A percentile compares a stretch with the other conserved stretches of the same genome.
Evolutionary conservation across 2,113 vertebrate genomes (phyloP).

Genomic region (Pipa parva): DNA sequence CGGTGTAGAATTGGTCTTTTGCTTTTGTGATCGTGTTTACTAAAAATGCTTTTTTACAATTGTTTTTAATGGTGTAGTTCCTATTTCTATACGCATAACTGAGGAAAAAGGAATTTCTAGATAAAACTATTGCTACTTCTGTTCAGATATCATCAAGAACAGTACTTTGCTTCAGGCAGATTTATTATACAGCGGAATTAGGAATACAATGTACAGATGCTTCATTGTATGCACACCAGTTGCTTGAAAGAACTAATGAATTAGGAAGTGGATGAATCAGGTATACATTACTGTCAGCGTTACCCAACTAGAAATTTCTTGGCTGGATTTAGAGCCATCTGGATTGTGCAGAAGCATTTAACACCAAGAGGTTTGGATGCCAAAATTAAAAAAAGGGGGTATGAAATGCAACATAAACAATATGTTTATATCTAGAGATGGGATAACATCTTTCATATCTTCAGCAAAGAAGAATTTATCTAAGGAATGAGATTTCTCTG

Average conservation of each 20-base stretch:
- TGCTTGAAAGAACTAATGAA: constrained; percentile 10
- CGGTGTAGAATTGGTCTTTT: too few species aligned
- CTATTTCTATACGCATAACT: not conserved
- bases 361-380: constrained; percentile 5
- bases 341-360: constrained; percentile 13
- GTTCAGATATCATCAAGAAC: not conserved
- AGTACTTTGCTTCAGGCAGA: not conserved
- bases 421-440: constrained; percentile 14
- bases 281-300: constrained; percentile 18
- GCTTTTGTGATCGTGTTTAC: too few species aligned
- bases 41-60: too few species aligned
- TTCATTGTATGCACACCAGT: not conserved
- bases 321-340: constrained; percentile 28
- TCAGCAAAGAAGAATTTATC: not conserved
- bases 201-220: constrained; percentile 9
- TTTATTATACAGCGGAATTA: not conserved
- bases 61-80: too few species aligned
- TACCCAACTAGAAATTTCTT: constrained; percentile 35
- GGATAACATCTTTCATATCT: constrained; percentile 6
- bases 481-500: not conserved
- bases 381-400: constrained; percentile 10
- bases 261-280: constrained; percentile 14
- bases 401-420: constrained; percentile 27
- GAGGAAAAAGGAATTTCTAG: not conserved
- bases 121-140: not conserved